phyloP scores from a whole-genome alignment of 2,113 vertebrate species.

The Telmatochromis sp. region DNA sequence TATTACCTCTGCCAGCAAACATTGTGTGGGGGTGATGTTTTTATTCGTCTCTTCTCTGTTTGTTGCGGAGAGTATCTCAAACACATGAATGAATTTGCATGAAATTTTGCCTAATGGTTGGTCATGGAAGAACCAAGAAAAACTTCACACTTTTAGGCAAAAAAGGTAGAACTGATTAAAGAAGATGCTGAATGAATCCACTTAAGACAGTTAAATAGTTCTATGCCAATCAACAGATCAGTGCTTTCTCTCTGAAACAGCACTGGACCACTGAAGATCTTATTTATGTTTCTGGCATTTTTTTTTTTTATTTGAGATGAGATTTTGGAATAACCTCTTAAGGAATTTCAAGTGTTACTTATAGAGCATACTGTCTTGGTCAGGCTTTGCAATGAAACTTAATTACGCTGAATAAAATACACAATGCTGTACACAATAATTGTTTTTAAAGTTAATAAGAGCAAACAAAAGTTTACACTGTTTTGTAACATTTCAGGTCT shows the following conservation, averaged over 20 bases:
- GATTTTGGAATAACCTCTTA: neutral
- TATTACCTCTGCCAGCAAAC: slow-evolving; percentile 10
- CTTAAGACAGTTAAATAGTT: neutral
- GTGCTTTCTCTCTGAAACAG: neutral
- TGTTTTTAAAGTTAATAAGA: neutral
- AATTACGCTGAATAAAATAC: neutral
- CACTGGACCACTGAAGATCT: neutral
- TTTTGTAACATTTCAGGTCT: neutral
- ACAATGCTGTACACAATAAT: neutral
- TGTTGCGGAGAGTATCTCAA: neutral
- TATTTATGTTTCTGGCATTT: neutral
- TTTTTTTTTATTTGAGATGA: neutral
- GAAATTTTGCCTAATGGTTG: neutral
- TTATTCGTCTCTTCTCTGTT: neutral
- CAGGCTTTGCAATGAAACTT: neutral
- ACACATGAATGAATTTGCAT: slow-evolving; percentile 5
- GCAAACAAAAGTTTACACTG: neutral
- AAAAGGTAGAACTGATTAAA: neutral
- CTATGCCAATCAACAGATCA: neutral
- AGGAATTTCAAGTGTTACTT: neutral
- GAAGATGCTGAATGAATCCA: neutral
- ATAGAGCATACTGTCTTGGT: neutral
- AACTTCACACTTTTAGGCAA: neutral
- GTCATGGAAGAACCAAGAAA: neutral
- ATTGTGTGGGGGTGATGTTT: neutral